These are phyloP conservation scores for Lymantria monacha DNA, from an alignment of 2,888 invertebrate genomes.

Conservation along the genomic window DNA sequence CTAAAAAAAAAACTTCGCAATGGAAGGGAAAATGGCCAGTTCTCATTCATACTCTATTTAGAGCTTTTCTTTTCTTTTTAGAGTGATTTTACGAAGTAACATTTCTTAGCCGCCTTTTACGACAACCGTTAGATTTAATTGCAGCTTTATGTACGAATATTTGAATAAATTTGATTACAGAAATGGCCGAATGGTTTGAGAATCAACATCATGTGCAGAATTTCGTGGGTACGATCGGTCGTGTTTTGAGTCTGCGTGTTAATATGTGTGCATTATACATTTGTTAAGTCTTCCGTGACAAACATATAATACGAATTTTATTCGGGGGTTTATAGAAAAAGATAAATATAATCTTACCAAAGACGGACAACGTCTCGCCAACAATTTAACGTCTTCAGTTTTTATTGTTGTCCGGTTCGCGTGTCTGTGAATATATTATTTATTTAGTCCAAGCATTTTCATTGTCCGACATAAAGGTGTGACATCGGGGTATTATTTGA, in stretches of 20 bases:
- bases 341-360: conserved; percentile 69
- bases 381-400: conserved; percentile 84
- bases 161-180: neutral
- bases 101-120: too few species aligned
- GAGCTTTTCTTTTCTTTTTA: too few species aligned
- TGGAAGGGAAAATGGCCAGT: too few species aligned
- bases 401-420: conserved; percentile 84
- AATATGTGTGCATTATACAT: conserved; percentile 2
- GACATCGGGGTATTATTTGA: too few species aligned
- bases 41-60: too few species aligned
- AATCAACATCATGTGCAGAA: too few species aligned
- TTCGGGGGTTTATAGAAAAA: neutral
- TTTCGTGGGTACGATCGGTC: too few species aligned
- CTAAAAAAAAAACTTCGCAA: too few species aligned
- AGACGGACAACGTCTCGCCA: conserved; percentile 83
- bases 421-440: conserved; percentile 67
- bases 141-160: neutral
- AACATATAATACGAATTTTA: neutral
- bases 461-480: too few species aligned
- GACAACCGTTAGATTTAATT: too few species aligned
- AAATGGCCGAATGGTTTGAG: neutral
- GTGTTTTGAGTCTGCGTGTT: conserved; percentile 14
- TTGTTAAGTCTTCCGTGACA: neutral
- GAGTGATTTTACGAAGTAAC: too few species aligned
- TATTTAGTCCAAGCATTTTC: too few species aligned